Percentiles rank a stretch among this genome's conserved stretches.
phyloP scores from a whole-genome alignment of 2,888 invertebrate genomes.

The Frankliniella intonsa region DNA sequence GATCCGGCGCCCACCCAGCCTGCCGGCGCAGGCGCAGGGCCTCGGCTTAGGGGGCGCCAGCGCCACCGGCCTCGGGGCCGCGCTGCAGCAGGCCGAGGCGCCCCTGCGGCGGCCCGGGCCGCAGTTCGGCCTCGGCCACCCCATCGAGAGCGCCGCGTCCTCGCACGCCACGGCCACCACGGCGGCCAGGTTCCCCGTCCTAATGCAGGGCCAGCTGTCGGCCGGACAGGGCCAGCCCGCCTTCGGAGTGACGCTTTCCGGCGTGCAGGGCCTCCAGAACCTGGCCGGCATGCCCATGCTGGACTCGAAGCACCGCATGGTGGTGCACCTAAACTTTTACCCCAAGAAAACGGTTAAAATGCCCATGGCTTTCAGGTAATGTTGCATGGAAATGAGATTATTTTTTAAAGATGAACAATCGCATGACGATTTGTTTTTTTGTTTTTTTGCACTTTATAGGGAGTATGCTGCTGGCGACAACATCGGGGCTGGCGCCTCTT shows the following conservation, averaged over 20 bases:
- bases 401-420: not conserved
- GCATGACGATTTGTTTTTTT: not conserved
- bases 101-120: not conserved
- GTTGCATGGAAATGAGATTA: not conserved
- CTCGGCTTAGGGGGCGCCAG: not conserved
- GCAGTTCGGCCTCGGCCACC: not conserved
- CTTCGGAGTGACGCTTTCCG: conserved; percentile 2
- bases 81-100: not conserved
- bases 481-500: not conserved
- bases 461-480: not conserved
- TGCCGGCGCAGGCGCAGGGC: not conserved
- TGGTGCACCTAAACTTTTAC: conserved; percentile 38
- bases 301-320: conserved; percentile 35
- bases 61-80: not conserved
- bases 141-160: not conserved
- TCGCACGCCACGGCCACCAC: not conserved
- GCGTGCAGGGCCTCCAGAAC: not conserved
- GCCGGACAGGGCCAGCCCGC: not conserved
- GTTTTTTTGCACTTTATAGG: not conserved
- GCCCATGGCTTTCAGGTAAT: not conserved
- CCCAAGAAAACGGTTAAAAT: conserved; percentile 35
- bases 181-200: not conserved
- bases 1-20: not conserved
- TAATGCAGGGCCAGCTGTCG: conserved; percentile 12
- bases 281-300: conserved; percentile 23